Evolutionary conservation across 30 jellyfish, hydroid and myxozoan species (phyloP), one percentile per base, ranked within the genome.

Genomic region (Aurelia coerulea): DNA sequence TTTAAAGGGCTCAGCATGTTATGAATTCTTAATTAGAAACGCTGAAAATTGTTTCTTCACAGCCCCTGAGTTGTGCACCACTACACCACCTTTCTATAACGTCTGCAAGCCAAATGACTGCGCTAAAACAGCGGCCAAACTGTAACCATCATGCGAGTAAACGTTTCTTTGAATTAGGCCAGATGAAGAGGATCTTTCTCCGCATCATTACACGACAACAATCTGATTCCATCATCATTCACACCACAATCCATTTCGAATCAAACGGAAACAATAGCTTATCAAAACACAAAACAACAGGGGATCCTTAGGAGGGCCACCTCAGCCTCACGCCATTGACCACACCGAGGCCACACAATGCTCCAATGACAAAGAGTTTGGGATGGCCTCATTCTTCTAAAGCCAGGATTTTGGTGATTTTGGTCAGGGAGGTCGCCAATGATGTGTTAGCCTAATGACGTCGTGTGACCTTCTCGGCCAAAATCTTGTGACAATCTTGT

Each of bases 11-110:
- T 58, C 87, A 69, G 86, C 88, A 73, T 73, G 93, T 64, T 64
- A 84, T 84, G 87, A 84, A 84, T 84, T 73, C 88, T 84, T 84
- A 73, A 84, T 84, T 63, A 46, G 77, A 52, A 60, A 54, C 86
- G 80, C 64, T 53, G 42, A 72, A 58, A 73, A 52, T 68, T 81
- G 76, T 34, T 81, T 68, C 76, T 19, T 49, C 32, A 6, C 72
- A 34, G 70, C 68, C 79, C 32, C 67, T 5, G 59, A 29, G 52
- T 15, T 10, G 29, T 68, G 52, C 31, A 17, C 35, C 70, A 17
- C 13, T 11, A 6, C 10, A 23, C 0, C 70, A 39, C 4, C 31
- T 6, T 60, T 60, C 1, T 17, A 11, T 12, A 15, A 3, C 16
- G 35, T n/a, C 70, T 23, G 31, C 80, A 46, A 46, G 56, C 56